Evolutionary conservation across 1,140 invertebrate species (phyloP).

Genomic region (Pseudomyrmex concolor): DNA sequence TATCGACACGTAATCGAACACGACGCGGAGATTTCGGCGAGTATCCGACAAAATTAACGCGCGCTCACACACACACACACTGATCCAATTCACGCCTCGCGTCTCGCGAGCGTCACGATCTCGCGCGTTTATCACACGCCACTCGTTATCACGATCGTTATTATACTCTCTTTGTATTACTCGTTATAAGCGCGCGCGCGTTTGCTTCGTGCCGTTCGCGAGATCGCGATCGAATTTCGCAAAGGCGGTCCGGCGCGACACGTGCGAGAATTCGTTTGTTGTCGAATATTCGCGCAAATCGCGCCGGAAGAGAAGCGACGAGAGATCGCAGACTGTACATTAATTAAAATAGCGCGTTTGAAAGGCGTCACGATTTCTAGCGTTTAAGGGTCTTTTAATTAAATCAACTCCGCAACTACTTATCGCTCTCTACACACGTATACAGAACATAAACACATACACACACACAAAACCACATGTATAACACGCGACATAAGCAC

Average conservation of each 20-base stretch:
- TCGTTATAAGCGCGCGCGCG: slow-evolving; percentile 43
- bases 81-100: not conserved
- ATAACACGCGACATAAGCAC: not conserved
- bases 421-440: slow-evolving; percentile 19
- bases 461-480: not conserved
- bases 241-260: not conserved
- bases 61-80: no score
- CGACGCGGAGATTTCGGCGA: not conserved
- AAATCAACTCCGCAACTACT: slow-evolving; percentile 16
- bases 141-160: slow-evolving; percentile 50
- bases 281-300: not conserved
- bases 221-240: not conserved
- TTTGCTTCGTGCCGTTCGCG: slow-evolving; percentile 26
- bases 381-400: slow-evolving; percentile 48
- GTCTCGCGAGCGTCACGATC: slow-evolving; percentile 35
- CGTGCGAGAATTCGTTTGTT: not conserved
- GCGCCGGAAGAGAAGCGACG: slow-evolving; percentile 3
- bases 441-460: not conserved
- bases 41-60: not conserved
- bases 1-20: not conserved
- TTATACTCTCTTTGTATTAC: slow-evolving; percentile 41
- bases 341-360: slow-evolving; percentile 40
- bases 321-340: slow-evolving; percentile 41
- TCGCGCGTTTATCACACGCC: slow-evolving; percentile 9
- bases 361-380: slow-evolving; percentile 37